Evolutionary conservation across 2,797 vertebrate genomes (phyloP).

Genomic region (Etheostoma nigrum): DNA sequence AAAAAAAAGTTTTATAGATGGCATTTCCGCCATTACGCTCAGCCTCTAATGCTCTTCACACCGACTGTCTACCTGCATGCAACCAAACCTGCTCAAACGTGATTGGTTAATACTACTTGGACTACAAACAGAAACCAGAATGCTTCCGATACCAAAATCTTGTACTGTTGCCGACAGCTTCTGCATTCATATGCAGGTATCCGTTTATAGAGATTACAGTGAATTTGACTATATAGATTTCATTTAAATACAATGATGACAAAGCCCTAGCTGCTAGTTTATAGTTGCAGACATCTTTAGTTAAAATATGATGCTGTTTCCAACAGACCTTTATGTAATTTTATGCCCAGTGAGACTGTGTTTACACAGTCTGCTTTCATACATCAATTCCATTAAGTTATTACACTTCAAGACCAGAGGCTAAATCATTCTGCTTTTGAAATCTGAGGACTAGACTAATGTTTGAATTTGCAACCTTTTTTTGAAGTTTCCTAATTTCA

Average conservation of each 20-base stretch:
- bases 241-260: background rate
- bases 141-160: too few relatives aligned
- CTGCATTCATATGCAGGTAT: too few relatives aligned
- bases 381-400: slow-evolving; percentile 33
- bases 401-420: slow-evolving; percentile 41
- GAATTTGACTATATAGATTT: background rate
- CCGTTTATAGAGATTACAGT: too few relatives aligned
- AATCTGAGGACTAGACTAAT: slow-evolving; percentile 31
- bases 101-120: too few relatives aligned
- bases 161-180: too few relatives aligned
- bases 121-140: too few relatives aligned
- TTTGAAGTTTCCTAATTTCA: slow-evolving; percentile 36
- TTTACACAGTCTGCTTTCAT: slow-evolving; percentile 9
- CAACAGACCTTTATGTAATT: background rate
- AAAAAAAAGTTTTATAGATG: too few relatives aligned
- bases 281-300: background rate
- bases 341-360: background rate
- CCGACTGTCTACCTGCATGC: too few relatives aligned
- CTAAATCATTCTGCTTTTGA: slow-evolving; percentile 37
- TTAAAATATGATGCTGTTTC: background rate
- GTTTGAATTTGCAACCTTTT: slow-evolving; percentile 23
- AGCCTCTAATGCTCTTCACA: too few relatives aligned
- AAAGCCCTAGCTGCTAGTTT: background rate
- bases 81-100: too few relatives aligned
- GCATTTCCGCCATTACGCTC: too few relatives aligned